Evolutionary conservation across 64 coral and sea anemone species (phyloP), one percentile per base, ranked within the genome.

Genomic region (Exaiptasia diaphana): DNA sequence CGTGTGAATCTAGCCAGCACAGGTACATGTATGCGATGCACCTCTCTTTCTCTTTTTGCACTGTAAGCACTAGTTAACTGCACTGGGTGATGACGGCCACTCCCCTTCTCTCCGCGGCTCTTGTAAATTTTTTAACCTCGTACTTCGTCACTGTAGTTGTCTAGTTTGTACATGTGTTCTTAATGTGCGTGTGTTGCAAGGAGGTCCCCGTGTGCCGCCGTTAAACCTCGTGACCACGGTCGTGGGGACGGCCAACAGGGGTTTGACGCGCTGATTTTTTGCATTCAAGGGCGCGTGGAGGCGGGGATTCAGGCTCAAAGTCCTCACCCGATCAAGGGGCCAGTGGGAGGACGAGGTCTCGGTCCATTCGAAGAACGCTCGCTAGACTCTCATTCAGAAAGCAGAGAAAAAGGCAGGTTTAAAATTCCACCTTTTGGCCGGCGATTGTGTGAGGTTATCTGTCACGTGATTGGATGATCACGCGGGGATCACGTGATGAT

Each of bases 381-480:
- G 73, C 84, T 87, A 87, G 84, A 56, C 84, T 87, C 59, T 87
- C 84, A 41, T 68, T 87, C 73, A 87, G 73, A 87, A 87, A 78
- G 44, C 84, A 76, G 56, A 77, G 61, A 78, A 87, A 65, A 87
- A 87, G 84, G 84, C 84, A 87, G 84, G 84, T 87, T 72, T 87
- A 77, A 45, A 62, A 65, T 65, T 65, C 61, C 61, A 65, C 61
- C 61, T 65, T 65, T 65, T 65, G 61, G 61, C 61, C 61, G 61
- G 61, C 61, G 61, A 35, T 65, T 65, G 61, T 65, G 30, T 65
- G 61, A 65, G 61, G 36, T 42, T 49, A 40, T 68, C 61, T 73
- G 76, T 78, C 85, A 80, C 85, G 64, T 77, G 75, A 29, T 73
- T 81, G 77, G 68, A 79, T 26, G 76, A n/a, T n/a, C n/a, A n/a